Conservation (phyloP, 1,140 invertebrate species). For the Magallana ariakensis region DNA sequence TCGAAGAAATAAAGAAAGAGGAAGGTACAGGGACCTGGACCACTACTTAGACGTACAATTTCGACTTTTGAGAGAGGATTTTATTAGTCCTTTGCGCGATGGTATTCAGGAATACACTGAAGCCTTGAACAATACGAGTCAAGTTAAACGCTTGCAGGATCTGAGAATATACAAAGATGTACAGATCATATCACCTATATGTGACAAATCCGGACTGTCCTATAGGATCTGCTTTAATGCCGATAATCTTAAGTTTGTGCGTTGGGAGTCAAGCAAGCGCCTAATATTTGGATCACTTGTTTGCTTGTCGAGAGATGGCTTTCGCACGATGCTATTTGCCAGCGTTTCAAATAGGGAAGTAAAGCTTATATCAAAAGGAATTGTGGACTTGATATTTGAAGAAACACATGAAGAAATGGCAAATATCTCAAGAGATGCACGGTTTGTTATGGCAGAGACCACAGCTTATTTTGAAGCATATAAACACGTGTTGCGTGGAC, state of each 20-base stretch:
- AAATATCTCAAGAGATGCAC: conserved; percentile 27
- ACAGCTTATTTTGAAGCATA: conserved; percentile 81
- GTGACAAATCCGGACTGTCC: conserved; percentile 58
- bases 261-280: conserved; percentile 81
- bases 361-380: conserved; percentile 65
- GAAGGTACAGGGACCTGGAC: conserved; percentile 83
- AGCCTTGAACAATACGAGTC: background rate
- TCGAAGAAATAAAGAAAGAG: conserved; percentile 83
- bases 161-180: conserved; percentile 69
- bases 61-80: conserved; percentile 87
- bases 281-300: conserved; percentile 87
- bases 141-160: conserved; percentile 47
- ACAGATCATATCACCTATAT: conserved; percentile 62
- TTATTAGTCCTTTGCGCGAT: conserved; percentile 76
- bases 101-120: conserved; percentile 70
- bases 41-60: conserved; percentile 90
- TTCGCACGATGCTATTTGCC: conserved; percentile 85
- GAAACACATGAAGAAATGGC: conserved; percentile 7
- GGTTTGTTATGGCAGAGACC: conserved; percentile 79
- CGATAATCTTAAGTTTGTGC: conserved; percentile 63
- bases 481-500: conserved; percentile 77
- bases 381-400: conserved; percentile 78
- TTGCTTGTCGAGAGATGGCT: conserved; percentile 86
- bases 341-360: conserved; percentile 84
- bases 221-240: conserved; percentile 72